Percentiles rank a stretch among this genome's conserved stretches.
Evolutionary conservation across 2,888 invertebrate genomes (phyloP).

Genomic region (Nasonovia ribisnigri): DNA sequence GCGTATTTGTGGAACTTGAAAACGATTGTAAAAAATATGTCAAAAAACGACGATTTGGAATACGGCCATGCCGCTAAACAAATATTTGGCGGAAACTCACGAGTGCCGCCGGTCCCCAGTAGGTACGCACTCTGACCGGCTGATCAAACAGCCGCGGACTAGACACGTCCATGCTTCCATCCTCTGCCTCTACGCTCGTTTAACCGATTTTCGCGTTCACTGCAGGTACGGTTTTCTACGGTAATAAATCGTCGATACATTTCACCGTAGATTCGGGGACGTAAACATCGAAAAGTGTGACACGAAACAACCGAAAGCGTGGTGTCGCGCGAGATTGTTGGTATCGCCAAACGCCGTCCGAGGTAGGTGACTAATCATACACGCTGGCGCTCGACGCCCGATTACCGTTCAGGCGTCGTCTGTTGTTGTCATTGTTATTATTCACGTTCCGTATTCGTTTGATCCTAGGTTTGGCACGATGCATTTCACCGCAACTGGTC

Average conservation of each 20-base stretch:
- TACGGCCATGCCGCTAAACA: constrained; percentile 39
- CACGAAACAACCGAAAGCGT: background rate
- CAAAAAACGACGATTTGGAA: constrained; percentile 19
- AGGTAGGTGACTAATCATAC: constrained; percentile 22
- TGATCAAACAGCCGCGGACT: constrained; percentile 41
- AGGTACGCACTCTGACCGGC: constrained; percentile 1
- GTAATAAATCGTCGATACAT: background rate
- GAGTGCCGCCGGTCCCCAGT: background rate
- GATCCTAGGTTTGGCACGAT: background rate
- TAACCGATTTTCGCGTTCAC: background rate
- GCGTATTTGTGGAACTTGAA: background rate
- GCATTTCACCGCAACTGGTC: background rate
- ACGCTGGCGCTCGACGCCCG: background rate
- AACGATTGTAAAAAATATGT: background rate
- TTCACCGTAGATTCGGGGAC: background rate
- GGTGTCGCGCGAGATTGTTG: background rate
- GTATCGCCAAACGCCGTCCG: background rate
- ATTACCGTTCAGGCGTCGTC: background rate
- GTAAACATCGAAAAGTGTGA: background rate
- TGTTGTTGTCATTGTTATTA: background rate
- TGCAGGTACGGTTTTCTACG: background rate
- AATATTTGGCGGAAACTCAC: constrained; percentile 49
- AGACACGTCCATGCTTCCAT: background rate
- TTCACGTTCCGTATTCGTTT: background rate
- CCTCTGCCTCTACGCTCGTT: background rate